Evolutionary conservation across 2,888 invertebrate species (phyloP).

Genomic region (Gerris lacustris): DNA sequence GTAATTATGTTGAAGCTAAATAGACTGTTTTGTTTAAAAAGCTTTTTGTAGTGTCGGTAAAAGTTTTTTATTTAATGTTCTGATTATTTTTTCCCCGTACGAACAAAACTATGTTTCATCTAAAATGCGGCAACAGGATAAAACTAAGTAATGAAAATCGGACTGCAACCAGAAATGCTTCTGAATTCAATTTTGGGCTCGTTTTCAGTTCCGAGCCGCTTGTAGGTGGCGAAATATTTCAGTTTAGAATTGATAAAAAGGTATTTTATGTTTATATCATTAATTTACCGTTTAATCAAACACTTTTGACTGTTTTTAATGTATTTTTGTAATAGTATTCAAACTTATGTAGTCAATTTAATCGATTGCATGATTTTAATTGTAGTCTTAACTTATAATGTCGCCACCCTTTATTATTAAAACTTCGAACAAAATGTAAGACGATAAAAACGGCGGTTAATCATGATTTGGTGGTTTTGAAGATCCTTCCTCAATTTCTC

Average conservation of each 20-base stretch:
- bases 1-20: no score
- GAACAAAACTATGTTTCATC: constrained; percentile 48
- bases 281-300: constrained; percentile 28
- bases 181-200: constrained; percentile 78
- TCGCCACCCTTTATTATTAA: no score
- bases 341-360: constrained; percentile 9
- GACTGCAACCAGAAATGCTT: constrained; percentile 65
- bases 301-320: constrained; percentile 19
- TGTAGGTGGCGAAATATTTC: constrained; percentile 67
- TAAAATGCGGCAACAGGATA: constrained; percentile 72
- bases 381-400: constrained; percentile 3
- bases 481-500: no score
- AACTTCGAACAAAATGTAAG: no score
- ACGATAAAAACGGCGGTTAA: no score
- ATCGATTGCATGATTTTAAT: constrained; percentile 10
- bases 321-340: not conserved
- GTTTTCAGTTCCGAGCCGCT: constrained; percentile 71
- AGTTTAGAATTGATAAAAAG: constrained; percentile 79
- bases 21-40: no score
- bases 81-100: not conserved
- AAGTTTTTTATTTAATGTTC: no score
- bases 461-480: no score
- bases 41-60: no score
- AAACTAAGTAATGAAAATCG: constrained; percentile 69
- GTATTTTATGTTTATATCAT: constrained; percentile 38